Evolutionary conservation across 2,797 vertebrate genomes (phyloP).

Genomic region (Catamblyrhynchus diadema): DNA sequence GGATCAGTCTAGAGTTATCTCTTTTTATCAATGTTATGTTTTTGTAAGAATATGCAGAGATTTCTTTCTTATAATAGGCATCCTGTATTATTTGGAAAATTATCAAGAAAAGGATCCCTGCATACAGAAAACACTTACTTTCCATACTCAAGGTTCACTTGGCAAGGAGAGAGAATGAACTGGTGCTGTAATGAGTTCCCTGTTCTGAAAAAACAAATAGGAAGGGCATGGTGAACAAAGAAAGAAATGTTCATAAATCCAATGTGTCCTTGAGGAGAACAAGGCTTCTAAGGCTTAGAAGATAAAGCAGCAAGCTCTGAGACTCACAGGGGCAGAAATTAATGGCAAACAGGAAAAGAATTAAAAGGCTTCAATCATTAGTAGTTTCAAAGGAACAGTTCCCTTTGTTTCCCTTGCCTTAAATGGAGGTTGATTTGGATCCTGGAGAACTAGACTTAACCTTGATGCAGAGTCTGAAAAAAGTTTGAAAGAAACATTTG

Average conservation of each 20-base stretch:
- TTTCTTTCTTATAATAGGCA: background rate
- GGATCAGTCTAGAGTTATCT: background rate
- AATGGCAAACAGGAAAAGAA: slow-evolving; percentile 42
- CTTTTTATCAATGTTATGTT: background rate
- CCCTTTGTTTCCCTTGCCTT: slow-evolving; percentile 41
- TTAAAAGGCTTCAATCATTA: slow-evolving; percentile 51
- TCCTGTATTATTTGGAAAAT: background rate
- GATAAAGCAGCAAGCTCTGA: slow-evolving; percentile 48
- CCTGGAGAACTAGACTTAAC: slow-evolving; percentile 9
- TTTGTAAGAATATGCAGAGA: background rate
- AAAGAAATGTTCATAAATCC: slow-evolving; percentile 3
- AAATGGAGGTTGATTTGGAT: background rate
- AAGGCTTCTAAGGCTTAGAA: slow-evolving; percentile 53
- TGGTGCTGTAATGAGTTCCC: background rate
- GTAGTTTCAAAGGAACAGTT: slow-evolving; percentile 41
- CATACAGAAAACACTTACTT: background rate
- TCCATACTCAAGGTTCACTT: background rate
- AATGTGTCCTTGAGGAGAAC: slow-evolving; percentile 50
- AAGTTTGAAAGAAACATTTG: background rate
- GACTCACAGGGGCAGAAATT: slow-evolving; percentile 1
- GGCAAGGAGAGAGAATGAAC: background rate
- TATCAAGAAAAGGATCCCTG: background rate
- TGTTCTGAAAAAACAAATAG: background rate
- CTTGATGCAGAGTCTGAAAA: slow-evolving; percentile 13
- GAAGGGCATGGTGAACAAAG: slow-evolving; percentile 15